These are phyloP conservation scores for Chroicocephalus ridibundus DNA, from an alignment of 2,113 vertebrate genomes.

Conservation along the genomic window DNA sequence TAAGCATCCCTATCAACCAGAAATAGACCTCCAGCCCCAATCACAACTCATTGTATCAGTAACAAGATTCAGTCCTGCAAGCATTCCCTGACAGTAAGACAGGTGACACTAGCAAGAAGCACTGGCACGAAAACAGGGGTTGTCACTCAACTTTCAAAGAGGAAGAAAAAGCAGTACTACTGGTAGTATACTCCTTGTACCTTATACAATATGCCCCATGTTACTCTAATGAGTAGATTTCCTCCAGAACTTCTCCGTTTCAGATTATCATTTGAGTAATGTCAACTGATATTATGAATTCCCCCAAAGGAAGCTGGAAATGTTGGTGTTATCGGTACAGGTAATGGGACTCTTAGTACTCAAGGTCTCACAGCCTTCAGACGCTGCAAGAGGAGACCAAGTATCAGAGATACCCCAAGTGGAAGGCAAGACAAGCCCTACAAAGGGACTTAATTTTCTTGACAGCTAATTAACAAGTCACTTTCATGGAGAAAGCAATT, in stretches of 20 bases:
- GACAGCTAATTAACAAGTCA: constrained; percentile 16
- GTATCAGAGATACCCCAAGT: neutral
- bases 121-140: neutral
- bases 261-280: neutral
- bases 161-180: neutral
- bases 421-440: neutral
- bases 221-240: neutral
- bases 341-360: neutral
- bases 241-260: neutral
- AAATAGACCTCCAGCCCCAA: neutral
- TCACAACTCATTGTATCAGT: neutral
- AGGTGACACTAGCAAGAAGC: neutral
- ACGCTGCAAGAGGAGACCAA: neutral
- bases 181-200: neutral
- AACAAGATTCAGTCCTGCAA: neutral
- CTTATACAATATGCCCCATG: neutral
- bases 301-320: neutral
- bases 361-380: neutral
- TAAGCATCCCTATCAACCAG: neutral
- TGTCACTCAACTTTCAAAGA: neutral
- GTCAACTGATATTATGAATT: neutral
- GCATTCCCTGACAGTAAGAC: neutral
- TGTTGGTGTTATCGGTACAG: accelerated
- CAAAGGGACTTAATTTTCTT: neutral
- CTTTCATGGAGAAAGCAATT: neutral